These are phyloP conservation scores for Ischnus inquisitorius DNA, from an alignment of 2,888 invertebrate genomes.

Conservation along the genomic window DNA sequence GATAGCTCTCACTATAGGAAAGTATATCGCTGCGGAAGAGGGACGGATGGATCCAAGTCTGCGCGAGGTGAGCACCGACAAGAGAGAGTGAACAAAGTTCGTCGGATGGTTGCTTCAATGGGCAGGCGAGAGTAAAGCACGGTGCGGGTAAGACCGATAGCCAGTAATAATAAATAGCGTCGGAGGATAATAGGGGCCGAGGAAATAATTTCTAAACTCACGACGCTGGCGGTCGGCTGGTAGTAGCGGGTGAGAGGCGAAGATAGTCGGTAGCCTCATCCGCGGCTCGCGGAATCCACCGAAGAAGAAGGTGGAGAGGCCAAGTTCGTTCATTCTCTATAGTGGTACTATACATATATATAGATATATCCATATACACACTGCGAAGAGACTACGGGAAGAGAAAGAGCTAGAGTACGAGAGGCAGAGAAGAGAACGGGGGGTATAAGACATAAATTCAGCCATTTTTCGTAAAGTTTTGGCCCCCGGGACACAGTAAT, in stretches of 20 bases:
- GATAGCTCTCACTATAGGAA: not conserved
- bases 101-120: slow-evolving; percentile 54
- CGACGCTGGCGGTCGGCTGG: slow-evolving; percentile 22
- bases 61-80: slow-evolving; percentile 26
- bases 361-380: slow-evolving; percentile 35
- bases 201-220: slow-evolving; percentile 76
- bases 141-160: slow-evolving; percentile 73
- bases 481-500: slow-evolving; percentile 82
- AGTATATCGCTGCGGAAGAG: not conserved
- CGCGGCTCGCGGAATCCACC: slow-evolving; percentile 45
- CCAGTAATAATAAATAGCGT: slow-evolving; percentile 83
- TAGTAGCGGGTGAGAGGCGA: not conserved
- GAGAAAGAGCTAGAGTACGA: slow-evolving; percentile 60
- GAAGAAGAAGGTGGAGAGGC: slow-evolving; percentile 45
- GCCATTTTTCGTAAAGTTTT: slow-evolving; percentile 79
- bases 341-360: slow-evolving; percentile 14
- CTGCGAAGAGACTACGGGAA: slow-evolving; percentile 31
- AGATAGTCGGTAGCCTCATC: slow-evolving; percentile 42
- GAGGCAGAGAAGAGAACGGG: slow-evolving; percentile 28
- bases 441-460: slow-evolving; percentile 71
- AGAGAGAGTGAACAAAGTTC: slow-evolving; percentile 64
- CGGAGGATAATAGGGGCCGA: slow-evolving; percentile 73
- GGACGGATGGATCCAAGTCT: not conserved
- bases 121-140: slow-evolving; percentile 48
- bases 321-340: slow-evolving; percentile 65